A percentile compares a stretch with the other conserved stretches of the same genome.
These are phyloP conservation scores for Akabosia matsudoensis DNA, from an alignment of 1,140 invertebrate genomes.

Conservation along the genomic window DNA sequence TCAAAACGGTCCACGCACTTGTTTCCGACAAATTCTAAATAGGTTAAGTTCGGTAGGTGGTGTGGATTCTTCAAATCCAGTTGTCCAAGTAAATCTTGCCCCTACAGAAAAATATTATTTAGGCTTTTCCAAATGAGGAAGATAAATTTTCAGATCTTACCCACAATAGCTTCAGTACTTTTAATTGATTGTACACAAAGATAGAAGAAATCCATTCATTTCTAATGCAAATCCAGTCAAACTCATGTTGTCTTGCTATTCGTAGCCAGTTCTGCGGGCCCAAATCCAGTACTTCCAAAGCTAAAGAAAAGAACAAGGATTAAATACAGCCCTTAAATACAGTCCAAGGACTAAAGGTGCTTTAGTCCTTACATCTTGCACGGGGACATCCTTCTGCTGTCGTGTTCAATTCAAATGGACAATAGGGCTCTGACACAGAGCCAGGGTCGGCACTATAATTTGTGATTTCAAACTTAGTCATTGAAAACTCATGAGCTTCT, in stretches of 20 bases:
- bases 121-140: background rate
- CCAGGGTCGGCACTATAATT: too few species aligned
- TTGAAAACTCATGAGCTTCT: background rate
- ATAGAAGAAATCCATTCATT: background rate
- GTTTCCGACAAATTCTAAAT: slow-evolving; percentile 11
- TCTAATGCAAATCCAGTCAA: background rate
- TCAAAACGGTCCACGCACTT: slow-evolving; percentile 6
- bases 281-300: background rate
- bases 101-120: background rate
- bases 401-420: background rate
- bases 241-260: background rate
- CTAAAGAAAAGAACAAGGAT: background rate
- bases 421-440: too few species aligned
- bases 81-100: background rate
- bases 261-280: background rate
- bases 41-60: background rate
- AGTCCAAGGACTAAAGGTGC: too few species aligned
- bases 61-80: background rate
- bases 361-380: too few species aligned
- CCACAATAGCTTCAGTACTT: background rate
- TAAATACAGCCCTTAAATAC: background rate
- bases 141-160: background rate
- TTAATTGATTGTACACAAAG: background rate
- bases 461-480: background rate
- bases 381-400: background rate